phyloP scores from a whole-genome alignment of 2,113 vertebrate species.

The Notiomystis cincta region DNA sequence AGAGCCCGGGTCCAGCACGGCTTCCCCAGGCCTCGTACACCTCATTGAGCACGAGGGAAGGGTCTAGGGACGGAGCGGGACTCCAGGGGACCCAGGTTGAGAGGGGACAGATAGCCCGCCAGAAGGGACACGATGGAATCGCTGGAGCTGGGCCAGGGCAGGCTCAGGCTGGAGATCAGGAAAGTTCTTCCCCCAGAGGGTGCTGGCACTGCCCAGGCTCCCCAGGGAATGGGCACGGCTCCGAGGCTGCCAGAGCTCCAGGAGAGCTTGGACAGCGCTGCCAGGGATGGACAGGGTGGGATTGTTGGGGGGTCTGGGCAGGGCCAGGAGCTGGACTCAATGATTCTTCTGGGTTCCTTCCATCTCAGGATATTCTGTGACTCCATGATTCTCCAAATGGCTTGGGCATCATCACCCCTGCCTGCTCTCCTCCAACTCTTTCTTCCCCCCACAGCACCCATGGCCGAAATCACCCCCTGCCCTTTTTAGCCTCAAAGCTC shows the following conservation, averaged over 20 bases:
- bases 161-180: not conserved
- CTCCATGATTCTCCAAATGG: not conserved
- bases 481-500: not conserved
- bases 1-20: not conserved
- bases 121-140: not conserved
- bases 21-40: not conserved
- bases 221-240: not conserved
- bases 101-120: too few relatives aligned
- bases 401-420: not conserved
- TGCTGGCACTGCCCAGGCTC: not conserved
- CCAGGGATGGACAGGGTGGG: not conserved
- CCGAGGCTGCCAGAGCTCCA: not conserved
- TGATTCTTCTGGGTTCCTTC: too few relatives aligned
- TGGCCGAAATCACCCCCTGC: rapidly evolving
- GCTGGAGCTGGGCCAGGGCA: rapidly evolving
- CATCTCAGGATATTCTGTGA: not conserved
- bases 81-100: not conserved
- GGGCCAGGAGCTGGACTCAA: rapidly evolving
- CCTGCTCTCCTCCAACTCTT: rapidly evolving
- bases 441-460: not conserved
- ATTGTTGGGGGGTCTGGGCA: rapidly evolving
- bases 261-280: not conserved
- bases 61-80: too few relatives aligned
- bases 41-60: not conserved
- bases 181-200: not conserved